Evolutionary conservation across 2,888 invertebrate species (phyloP).

Genomic region (Mythimna pallens): DNA sequence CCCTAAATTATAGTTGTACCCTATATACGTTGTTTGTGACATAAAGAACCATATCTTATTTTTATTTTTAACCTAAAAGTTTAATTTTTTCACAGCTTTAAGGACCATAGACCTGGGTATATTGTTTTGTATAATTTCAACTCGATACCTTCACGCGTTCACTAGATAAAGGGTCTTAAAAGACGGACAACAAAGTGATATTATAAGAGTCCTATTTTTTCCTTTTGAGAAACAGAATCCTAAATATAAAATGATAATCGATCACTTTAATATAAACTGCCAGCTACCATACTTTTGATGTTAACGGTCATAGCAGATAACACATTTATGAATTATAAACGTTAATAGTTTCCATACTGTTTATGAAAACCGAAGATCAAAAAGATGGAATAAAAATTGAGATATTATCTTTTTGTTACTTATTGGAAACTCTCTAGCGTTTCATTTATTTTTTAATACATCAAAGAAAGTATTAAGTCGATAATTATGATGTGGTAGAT

Average conservation of each 20-base stretch:
- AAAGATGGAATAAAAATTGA: constrained; percentile 44
- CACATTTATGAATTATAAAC: constrained; percentile 52
- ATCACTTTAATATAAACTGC: constrained; percentile 54
- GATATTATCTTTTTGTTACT: constrained; percentile 10
- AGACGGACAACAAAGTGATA: too few species aligned
- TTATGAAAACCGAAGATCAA: constrained; percentile 62
- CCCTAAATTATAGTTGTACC: too few species aligned
- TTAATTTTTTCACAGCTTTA: too few species aligned
- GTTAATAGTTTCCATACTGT: constrained; percentile 50
- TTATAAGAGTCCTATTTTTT: too few species aligned
- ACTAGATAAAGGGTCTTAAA: too few species aligned
- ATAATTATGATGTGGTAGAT: constrained; percentile 4
- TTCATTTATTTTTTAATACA: constrained; percentile 32
- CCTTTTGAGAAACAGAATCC: too few species aligned
- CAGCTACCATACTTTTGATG: constrained; percentile 56
- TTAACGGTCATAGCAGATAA: constrained; percentile 52
- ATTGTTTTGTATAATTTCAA: too few species aligned
- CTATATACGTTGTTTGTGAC: too few species aligned
- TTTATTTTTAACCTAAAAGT: too few species aligned
- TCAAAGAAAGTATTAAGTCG: constrained; percentile 44
- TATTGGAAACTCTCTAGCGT: constrained; percentile 23
- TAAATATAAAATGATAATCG: constrained; percentile 18
- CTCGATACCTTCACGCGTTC: too few species aligned
- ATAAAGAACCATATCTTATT: too few species aligned
- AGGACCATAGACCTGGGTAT: too few species aligned